Base-by-base conservation (phyloP, 1,140 invertebrate genomes). In the Drosophila fuyamai region DNA sequence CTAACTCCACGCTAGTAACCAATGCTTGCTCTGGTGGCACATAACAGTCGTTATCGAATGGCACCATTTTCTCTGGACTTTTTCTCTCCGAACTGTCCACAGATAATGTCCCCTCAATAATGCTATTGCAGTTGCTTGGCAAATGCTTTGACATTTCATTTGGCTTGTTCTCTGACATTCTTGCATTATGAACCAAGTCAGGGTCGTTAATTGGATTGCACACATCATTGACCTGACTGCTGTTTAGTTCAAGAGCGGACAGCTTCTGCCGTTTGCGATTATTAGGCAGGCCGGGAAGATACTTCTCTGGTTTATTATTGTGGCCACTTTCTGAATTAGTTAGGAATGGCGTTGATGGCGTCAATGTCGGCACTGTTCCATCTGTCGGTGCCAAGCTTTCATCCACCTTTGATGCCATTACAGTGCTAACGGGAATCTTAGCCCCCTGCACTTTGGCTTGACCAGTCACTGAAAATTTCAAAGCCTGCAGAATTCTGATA, bases 1-100 rank as follows among this genome's bases (percentile, higher is more conserved):
- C 84, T 10, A 89, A 43, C 35, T 89, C 85, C 5, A 89, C 84
- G 23, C 77, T 75, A 7, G 84, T 89, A 5, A 89, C 84, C n/a
- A 89, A 54, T 18, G 84, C 84, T 16, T 89, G 84, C 50, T 89
- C 84, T 3, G 84, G 84, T 0, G 84, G 74, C n/a, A 81, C 53
- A 50, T 90, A 89, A 16, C 40, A 32, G 32, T 62, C 56, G 44
- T 40, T 65, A 2, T 57, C 40, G 43, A 63, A 67, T 38, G 27
- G 9, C 8, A 47, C 48, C 32, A 65, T 47, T 29, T 46, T 38
- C n/a, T 76, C 13, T 40, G 16, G 29, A 12, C 50, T 29, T 53
- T 40, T 56, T 35, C 16, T 63, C 5, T 57, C 32, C 5, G 18
- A 48, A 4, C 29, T 51, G 50, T 53, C 46, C 6, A 29, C 32